Percentiles rank a stretch among this genome's conserved stretches.
phyloP scores from a whole-genome alignment of 1,140 invertebrate species.

The Tetragnatha versicolor region DNA sequence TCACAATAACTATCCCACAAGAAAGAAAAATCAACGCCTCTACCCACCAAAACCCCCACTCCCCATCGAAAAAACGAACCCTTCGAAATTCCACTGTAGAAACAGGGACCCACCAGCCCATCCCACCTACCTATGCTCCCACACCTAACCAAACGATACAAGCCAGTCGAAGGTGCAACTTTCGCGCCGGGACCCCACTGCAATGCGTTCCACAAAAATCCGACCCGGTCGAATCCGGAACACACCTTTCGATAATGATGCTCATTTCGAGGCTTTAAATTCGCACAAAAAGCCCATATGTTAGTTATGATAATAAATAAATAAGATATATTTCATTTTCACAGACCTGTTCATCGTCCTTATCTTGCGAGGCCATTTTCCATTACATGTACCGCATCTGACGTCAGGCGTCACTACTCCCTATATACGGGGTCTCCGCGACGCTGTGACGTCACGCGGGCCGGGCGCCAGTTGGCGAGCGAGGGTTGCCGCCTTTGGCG shows the following conservation, averaged over 20 bases:
- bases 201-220: too few relatives aligned
- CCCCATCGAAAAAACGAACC: too few relatives aligned
- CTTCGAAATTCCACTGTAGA: too few relatives aligned
- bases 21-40: too few relatives aligned
- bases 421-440: slow-evolving; percentile 51
- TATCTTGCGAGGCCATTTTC: slow-evolving; percentile 52
- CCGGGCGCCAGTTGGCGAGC: slow-evolving; percentile 22
- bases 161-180: neutral
- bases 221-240: too few relatives aligned
- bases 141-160: too few relatives aligned
- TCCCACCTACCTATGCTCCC: too few relatives aligned
- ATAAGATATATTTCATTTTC: slow-evolving; percentile 9
- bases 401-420: slow-evolving; percentile 51
- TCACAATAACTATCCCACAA: too few relatives aligned
- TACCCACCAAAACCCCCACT: too few relatives aligned
- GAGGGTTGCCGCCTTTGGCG: slow-evolving; percentile 8
- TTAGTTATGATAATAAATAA: slow-evolving; percentile 30
- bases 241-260: too few relatives aligned
- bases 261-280: too few relatives aligned
- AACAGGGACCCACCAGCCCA: slow-evolving; percentile 3
- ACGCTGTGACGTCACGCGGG: slow-evolving; percentile 46
- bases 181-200: too few relatives aligned
- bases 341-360: slow-evolving; percentile 51
- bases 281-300: neutral
- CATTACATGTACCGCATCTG: slow-evolving; percentile 53